Evolutionary conservation across 2,888 invertebrate genomes (phyloP).

Genomic region (Parnassius smintheus): DNA sequence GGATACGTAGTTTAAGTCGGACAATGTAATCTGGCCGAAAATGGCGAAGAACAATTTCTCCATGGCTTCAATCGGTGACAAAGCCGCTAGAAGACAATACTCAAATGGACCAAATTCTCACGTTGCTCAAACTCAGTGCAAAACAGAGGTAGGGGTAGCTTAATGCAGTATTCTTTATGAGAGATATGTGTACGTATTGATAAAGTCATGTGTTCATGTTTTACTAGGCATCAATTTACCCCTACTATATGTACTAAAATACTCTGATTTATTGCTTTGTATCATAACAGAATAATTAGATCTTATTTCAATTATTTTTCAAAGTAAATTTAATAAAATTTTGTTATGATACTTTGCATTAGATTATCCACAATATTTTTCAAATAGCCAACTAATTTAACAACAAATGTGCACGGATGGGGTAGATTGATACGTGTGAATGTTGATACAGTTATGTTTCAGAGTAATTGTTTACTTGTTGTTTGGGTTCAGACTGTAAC

Average conservation of each 20-base stretch:
- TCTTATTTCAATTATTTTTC: slow-evolving; percentile 18
- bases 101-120: slow-evolving; percentile 67
- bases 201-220: slow-evolving; percentile 22
- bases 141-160: slow-evolving; percentile 54
- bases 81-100: slow-evolving; percentile 85
- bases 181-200: not conserved
- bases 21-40: slow-evolving; percentile 95
- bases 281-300: slow-evolving; percentile 30
- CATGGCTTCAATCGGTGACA: slow-evolving; percentile 95
- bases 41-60: slow-evolving; percentile 99
- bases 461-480: slow-evolving; percentile 9
- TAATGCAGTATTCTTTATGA: slow-evolving; percentile 43
- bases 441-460: slow-evolving; percentile 20
- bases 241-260: slow-evolving; percentile 35
- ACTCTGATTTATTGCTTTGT: slow-evolving; percentile 25
- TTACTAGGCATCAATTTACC: slow-evolving; percentile 55
- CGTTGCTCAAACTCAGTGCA: slow-evolving; percentile 42
- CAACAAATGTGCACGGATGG: slow-evolving; percentile 44
- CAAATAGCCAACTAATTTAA: slow-evolving; percentile 52
- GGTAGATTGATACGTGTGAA: slow-evolving; percentile 62
- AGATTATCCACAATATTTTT: slow-evolving; percentile 4
- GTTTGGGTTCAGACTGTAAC: slow-evolving; percentile 3
- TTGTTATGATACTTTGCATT: slow-evolving; percentile 18
- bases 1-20: slow-evolving; percentile 89
- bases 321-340: not conserved